These are phyloP conservation scores for Lacerta bilineata DNA, from an alignment of 2,797 vertebrate genomes.

Conservation along the genomic window DNA sequence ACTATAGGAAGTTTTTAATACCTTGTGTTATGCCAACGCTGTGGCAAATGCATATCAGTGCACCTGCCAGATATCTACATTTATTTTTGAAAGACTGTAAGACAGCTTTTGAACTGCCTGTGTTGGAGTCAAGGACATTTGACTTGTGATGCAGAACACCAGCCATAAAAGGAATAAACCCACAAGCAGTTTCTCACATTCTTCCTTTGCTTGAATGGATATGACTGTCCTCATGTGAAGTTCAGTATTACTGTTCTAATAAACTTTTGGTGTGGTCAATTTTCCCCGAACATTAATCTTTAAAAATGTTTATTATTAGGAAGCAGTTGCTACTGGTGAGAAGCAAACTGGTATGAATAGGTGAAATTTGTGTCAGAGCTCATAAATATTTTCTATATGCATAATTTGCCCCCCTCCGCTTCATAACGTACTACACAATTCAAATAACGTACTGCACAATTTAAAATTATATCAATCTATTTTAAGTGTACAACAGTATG, in stretches of 20 bases:
- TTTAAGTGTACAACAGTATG: conserved; percentile 26
- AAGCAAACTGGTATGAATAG: conserved; percentile 47
- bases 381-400: conserved; percentile 39
- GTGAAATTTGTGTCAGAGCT: conserved; percentile 8
- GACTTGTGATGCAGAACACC: conserved; percentile 49
- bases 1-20: conserved; percentile 50
- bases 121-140: conserved; percentile 51
- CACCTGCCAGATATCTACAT: conserved; percentile 31
- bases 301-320: conserved; percentile 39
- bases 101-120: conserved; percentile 59
- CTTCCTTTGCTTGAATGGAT: conserved; percentile 58
- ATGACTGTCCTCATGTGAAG: background rate
- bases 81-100: conserved; percentile 50
- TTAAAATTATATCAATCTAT: background rate
- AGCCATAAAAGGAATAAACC: conserved; percentile 41
- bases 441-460: background rate
- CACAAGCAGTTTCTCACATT: conserved; percentile 58
- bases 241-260: background rate
- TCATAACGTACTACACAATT: too few relatives aligned
- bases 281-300: conserved; percentile 58
- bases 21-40: conserved; percentile 41
- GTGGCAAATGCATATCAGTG: conserved; percentile 53
- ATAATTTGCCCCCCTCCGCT: background rate
- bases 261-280: conserved; percentile 58
- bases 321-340: conserved; percentile 51